These are phyloP conservation scores for Glaucidium brasilianum DNA, from an alignment of 2,113 vertebrate genomes.

Conservation along the genomic window DNA sequence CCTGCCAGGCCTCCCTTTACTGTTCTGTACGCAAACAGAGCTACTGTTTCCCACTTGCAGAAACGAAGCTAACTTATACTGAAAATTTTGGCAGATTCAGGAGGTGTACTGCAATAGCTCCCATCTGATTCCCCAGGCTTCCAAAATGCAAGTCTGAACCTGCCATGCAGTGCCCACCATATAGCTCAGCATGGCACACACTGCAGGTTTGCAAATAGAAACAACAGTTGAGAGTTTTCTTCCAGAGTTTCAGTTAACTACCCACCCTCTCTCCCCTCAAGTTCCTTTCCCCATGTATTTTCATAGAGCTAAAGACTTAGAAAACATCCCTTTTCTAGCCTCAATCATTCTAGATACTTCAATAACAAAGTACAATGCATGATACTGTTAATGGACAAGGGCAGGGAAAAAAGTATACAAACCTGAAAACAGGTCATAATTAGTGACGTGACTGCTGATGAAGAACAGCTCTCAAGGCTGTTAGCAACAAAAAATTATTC, in stretches of 20 bases:
- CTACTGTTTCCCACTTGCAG: neutral
- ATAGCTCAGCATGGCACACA: neutral
- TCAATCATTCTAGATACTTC: neutral
- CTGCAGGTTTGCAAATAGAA: neutral
- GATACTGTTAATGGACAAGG: neutral
- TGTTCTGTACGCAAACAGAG: neutral
- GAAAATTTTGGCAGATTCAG: too few relatives aligned
- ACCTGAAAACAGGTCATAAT: neutral
- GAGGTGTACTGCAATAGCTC: too few relatives aligned
- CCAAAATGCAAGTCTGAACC: neutral
- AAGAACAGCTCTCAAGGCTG: neutral
- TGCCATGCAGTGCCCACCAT: neutral
- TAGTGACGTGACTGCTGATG: neutral
- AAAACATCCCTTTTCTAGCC: neutral
- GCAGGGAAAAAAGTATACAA: neutral
- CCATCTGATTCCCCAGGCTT: neutral
- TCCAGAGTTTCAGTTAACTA: neutral
- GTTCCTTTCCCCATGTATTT: neutral
- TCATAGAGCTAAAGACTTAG: neutral
- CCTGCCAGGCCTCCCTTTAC: neutral
- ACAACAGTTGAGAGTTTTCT: neutral
- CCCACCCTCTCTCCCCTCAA: neutral
- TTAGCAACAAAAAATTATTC: neutral
- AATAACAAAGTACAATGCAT: neutral
- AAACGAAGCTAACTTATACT: neutral